Evolutionary conservation across 2,888 invertebrate genomes (phyloP), one percentile per base, ranked within the genome.

Genomic region (Dysmachus trigonus): DNA sequence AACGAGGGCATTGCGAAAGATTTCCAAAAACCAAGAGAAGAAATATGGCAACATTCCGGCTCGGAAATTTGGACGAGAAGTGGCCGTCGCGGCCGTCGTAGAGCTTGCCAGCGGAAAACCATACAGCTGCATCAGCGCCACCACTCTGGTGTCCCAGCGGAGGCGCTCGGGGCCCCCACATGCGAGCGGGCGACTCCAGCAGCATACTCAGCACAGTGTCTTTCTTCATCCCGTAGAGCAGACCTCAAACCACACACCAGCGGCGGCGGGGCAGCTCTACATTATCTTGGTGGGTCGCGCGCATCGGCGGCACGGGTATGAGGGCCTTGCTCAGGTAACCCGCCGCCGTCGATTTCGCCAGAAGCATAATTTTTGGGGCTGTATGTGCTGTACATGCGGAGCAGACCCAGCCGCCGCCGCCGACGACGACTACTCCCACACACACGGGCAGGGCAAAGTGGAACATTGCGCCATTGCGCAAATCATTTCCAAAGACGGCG

Each of bases 381-480:
- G 77, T 77, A n/a, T 27, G n/a, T 74, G 35, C 35, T 41, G 41
- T n/a, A 22, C 62, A 77, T 30, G 8, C 62, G 22, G 27, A 8
- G 22, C 27, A 1, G 62, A 62, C n/a, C 47, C 47, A 47, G 47
- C 38, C 51, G 51, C 8, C 62, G 15, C n/a, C n/a, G n/a, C n/a
- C n/a, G n/a, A n/a, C n/a, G n/a, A n/a, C n/a, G n/a, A n/a, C n/a
- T n/a, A 77, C 77, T 47, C 47, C 77, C 76, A 76, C 77, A 41
- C 76, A 35, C 77, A 77, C 77, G 27, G 73, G 73, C 31, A 73
- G 33, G 77, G 77, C 47, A 77, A 77, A 47, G 47, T 77, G 77
- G 77, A 77, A 77, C 77, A 77, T 77, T 77, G 77, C 77, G 77
- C 77, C 77, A 77, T 77, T 77, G 77, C 77, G 77, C 77, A 77